Evolutionary conservation across 2,113 vertebrate genomes (phyloP).

Genomic region (Carassius carassius): DNA sequence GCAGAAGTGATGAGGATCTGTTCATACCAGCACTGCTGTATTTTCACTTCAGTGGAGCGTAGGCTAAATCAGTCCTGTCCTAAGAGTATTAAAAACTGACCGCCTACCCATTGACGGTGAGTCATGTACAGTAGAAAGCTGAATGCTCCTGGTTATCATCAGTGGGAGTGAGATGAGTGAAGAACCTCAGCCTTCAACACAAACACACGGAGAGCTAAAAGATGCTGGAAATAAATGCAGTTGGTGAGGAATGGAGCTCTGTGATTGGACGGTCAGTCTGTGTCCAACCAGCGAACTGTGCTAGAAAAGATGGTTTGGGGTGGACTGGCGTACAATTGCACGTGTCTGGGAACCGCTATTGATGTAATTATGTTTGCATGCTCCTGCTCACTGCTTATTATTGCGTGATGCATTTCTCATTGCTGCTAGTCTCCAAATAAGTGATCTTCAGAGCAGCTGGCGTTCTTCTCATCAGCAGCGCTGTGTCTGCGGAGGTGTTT

Average conservation of each 20-base stretch:
- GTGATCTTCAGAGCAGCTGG: not conserved
- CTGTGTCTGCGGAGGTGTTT: not conserved
- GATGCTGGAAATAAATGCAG: not conserved
- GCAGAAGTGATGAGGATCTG: not conserved
- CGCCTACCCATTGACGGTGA: not conserved
- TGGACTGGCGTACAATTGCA: not conserved
- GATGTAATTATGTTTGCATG: not conserved
- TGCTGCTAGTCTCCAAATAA: not conserved
- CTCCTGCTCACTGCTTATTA: constrained; percentile 12
- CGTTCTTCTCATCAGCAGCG: not conserved
- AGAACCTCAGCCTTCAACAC: not conserved
- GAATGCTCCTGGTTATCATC: not conserved
- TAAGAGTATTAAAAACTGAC: constrained; percentile 3
- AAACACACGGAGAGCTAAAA: not conserved
- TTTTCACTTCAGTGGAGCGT: not conserved
- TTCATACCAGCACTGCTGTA: not conserved
- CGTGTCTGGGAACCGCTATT: not conserved
- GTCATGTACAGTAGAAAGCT: not conserved
- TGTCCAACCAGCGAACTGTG: too few species aligned
- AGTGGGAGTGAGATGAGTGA: not conserved
- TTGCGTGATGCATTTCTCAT: not conserved
- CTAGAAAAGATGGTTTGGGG: not conserved
- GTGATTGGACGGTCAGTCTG: not conserved
- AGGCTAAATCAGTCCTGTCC: not conserved
- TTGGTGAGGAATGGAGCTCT: not conserved